These are phyloP conservation scores for Strix aluco DNA, from an alignment of 2,113 vertebrate species.

Conservation along the genomic window DNA sequence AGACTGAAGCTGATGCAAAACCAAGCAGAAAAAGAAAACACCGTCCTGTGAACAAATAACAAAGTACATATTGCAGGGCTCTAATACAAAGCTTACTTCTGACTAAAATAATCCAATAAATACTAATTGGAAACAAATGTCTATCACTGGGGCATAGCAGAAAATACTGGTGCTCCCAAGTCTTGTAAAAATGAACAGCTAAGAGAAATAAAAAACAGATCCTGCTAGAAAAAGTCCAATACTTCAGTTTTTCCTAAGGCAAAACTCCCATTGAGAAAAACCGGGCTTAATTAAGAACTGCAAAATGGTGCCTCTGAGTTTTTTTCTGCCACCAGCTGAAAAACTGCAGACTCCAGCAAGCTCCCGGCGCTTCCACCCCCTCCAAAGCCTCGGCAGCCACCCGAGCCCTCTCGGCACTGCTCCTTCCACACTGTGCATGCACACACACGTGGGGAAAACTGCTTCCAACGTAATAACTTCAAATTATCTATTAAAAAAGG, in stretches of 20 bases:
- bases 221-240: background rate
- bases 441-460: background rate
- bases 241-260: background rate
- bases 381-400: background rate
- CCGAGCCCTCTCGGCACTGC: background rate
- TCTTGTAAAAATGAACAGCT: background rate
- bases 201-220: background rate
- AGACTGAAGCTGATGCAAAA: background rate
- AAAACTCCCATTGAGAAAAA: background rate
- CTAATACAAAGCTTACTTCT: background rate
- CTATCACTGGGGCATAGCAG: background rate
- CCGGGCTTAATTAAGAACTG: background rate
- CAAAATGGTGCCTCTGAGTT: background rate
- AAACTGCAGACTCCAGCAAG: background rate
- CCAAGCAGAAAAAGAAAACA: background rate
- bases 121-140: slow-evolving; percentile 28
- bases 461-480: background rate
- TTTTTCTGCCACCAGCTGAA: background rate
- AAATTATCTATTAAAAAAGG: slow-evolving; percentile 4
- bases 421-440: background rate
- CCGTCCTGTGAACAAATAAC: background rate
- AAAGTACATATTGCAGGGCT: background rate
- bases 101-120: slow-evolving; percentile 31
- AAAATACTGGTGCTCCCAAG: background rate
- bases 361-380: background rate